These are phyloP conservation scores for Eupithecia pulchellata DNA, from an alignment of 2,888 invertebrate species.

Conservation along the genomic window DNA sequence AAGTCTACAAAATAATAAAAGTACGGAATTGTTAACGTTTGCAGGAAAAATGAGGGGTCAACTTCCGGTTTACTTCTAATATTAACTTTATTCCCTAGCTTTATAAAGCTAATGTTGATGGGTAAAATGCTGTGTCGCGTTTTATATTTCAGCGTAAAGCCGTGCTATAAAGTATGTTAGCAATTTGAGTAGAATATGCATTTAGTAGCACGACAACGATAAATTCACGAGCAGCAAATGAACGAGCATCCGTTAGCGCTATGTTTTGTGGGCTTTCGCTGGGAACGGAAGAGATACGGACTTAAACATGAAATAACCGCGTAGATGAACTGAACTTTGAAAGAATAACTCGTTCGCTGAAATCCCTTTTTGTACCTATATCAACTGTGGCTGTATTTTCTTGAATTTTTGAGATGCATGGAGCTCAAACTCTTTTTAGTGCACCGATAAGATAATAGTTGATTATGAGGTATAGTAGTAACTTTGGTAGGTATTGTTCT, in stretches of 20 bases:
- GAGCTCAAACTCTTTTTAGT: no score
- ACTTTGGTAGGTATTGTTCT: neutral
- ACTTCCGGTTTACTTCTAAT: neutral
- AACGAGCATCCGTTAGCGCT: constrained; percentile 62
- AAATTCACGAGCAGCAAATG: constrained; percentile 64
- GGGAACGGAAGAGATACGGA: constrained; percentile 54
- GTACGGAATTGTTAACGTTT: neutral
- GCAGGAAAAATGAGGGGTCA: neutral
- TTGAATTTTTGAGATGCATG: neutral
- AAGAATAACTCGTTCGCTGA: constrained; percentile 34
- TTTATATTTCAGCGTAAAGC: constrained; percentile 62
- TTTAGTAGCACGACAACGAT: constrained; percentile 67
- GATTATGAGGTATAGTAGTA: neutral
- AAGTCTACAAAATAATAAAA: neutral
- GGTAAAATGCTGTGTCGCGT: constrained; percentile 56
- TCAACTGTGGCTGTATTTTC: neutral
- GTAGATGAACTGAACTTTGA: constrained; percentile 32
- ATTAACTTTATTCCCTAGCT: constrained; percentile 9
- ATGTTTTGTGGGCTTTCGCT: constrained; percentile 59
- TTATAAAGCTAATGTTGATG: constrained; percentile 37
- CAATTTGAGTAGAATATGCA: constrained; percentile 71
- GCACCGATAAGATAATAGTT: no score
- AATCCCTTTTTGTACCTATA: constrained; percentile 17
- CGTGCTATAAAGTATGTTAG: constrained; percentile 64
- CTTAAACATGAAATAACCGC: constrained; percentile 43